A percentile compares a stretch with the other conserved stretches of the same genome.
These are phyloP conservation scores for Aleiodes sp. DNA, from an alignment of 1,140 invertebrate species.

Conservation along the genomic window DNA sequence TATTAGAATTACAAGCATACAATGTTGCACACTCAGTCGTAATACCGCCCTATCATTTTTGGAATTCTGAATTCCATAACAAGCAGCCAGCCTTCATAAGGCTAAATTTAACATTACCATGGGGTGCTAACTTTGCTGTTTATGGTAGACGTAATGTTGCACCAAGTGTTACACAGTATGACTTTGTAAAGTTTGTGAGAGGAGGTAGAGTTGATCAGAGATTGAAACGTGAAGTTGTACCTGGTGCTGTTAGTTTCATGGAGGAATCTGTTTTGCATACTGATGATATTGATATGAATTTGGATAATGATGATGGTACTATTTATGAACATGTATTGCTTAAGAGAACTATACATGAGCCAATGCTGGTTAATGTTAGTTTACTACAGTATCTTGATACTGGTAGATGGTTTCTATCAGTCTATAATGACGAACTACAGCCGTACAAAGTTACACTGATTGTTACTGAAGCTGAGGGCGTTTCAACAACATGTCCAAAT, in stretches of 20 bases:
- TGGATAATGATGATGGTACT: background rate
- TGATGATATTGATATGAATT: slow-evolving; percentile 42
- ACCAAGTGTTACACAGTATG: slow-evolving; percentile 94
- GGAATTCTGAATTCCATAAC: slow-evolving; percentile 90
- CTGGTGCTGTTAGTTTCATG: slow-evolving; percentile 60
- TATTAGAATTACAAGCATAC: slow-evolving; percentile 82
- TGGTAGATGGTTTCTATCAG: slow-evolving; percentile 93
- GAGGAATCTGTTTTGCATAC: slow-evolving; percentile 57
- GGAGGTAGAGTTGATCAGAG: slow-evolving; percentile 82
- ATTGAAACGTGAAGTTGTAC: slow-evolving; percentile 65
- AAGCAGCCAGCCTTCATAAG: slow-evolving; percentile 88
- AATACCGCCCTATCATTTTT: slow-evolving; percentile 89
- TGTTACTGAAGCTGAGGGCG: slow-evolving; percentile 84
- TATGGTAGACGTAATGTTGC: slow-evolving; percentile 91
- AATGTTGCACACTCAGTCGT: slow-evolving; percentile 81
- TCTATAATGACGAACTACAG: slow-evolving; percentile 94
- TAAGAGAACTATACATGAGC: slow-evolving; percentile 67
- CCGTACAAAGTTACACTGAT: slow-evolving; percentile 83
- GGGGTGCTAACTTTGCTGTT: slow-evolving; percentile 92
- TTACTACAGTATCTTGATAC: slow-evolving; percentile 89
- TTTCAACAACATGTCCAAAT: slow-evolving; percentile 89
- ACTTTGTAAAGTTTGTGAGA: slow-evolving; percentile 92
- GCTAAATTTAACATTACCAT: slow-evolving; percentile 89
- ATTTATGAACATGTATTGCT: slow-evolving; percentile 56
- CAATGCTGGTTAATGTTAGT: slow-evolving; percentile 83